Evolutionary conservation across 2,797 vertebrate species (phyloP).

Genomic region (Sibirionetta formosa): DNA sequence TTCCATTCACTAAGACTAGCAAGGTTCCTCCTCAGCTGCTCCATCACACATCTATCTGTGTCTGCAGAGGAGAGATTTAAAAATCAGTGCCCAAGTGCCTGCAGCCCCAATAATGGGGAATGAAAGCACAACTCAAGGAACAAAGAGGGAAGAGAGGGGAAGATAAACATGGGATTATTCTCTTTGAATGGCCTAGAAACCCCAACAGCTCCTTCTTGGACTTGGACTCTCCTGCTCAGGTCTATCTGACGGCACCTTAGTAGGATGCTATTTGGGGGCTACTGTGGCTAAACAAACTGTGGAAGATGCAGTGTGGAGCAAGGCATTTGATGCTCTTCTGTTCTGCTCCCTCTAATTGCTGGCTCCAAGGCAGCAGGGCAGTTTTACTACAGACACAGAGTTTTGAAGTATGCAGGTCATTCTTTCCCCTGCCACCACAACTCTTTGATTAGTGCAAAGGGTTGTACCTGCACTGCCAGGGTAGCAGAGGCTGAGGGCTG

Average conservation of each 20-base stretch:
- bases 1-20: background rate
- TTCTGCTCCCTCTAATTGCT: background rate
- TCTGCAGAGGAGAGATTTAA: background rate
- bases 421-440: background rate
- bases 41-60: background rate
- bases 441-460: background rate
- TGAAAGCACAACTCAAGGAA: background rate
- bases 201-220: background rate
- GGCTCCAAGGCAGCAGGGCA: background rate
- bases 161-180: background rate
- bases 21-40: background rate
- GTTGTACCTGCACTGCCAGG: background rate
- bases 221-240: background rate
- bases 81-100: background rate
- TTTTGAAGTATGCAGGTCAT: background rate
- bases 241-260: background rate
- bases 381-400: background rate
- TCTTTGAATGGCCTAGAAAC: background rate
- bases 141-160: background rate
- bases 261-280: background rate
- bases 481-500: background rate
- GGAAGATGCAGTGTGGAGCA: background rate
- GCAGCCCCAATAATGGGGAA: rapidly evolving
- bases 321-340: background rate
- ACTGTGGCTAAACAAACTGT: background rate